Evolutionary conservation across 2,888 invertebrate species (phyloP), one percentile per base, ranked within the genome.

Genomic region (Chloroclystis v-ata): DNA sequence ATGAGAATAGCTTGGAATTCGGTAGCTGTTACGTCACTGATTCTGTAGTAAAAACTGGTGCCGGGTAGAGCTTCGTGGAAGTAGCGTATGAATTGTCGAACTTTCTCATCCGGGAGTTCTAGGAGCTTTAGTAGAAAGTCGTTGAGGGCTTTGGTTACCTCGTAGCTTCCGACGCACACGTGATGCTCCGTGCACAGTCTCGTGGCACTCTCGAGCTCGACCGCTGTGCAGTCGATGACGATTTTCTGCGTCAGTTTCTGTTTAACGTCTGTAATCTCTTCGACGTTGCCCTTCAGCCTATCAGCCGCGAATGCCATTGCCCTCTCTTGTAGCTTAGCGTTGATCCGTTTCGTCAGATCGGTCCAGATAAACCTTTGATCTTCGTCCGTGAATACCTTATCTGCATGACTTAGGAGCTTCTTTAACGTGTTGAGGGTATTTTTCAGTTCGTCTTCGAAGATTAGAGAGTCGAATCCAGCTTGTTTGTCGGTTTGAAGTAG

Each of bases 1-100:
- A 75, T 75, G n/a, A 82, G 47, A 50, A 80, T 67, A 0, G 69
- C 50, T 61, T 80, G 79, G 9, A 82, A 60, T 32, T 74, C 71
- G 39, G 69, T 67, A 0, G 66, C 65, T 1, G 72, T 73, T 1
- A 48, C 55, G 4, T 70, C 72, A n/a, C 51, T 63, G n/a, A 80
- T 28, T 7, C 48, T 46, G 1, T 65, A 59, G 44, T 73, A 75
- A 48, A 82, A 78, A 1, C 55, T 54, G 0, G 70, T 69, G 8
- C 67, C 64, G 0, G 67, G 37, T 20, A 57, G 13, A 10, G 47
- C 40, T 33, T 54, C 57, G 12, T 61, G 52, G 11, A 64, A 56
- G 10, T 42, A 29, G 26, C 56, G 50, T 1, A 67, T 47, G 29
- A 68, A 67, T 7, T 42, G 41, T 30, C 54, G 54, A 1, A 41